These are phyloP conservation scores for Beaufortia kweichowensis DNA, from an alignment of 2,113 vertebrate genomes.

Conservation along the genomic window DNA sequence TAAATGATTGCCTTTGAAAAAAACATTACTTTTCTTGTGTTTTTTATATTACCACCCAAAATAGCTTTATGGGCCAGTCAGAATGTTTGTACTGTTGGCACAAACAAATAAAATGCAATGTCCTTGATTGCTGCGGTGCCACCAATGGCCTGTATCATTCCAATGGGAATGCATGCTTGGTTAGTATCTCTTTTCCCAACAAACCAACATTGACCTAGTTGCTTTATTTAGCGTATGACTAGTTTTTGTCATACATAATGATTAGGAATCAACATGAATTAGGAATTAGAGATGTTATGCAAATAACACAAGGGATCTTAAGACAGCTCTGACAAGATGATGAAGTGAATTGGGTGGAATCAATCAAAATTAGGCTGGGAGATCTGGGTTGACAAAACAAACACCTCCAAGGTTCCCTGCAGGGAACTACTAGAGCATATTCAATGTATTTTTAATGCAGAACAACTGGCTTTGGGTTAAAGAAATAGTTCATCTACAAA, in stretches of 20 bases:
- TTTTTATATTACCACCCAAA: not conserved
- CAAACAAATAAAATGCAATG: not conserved
- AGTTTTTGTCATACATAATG: conserved; percentile 41
- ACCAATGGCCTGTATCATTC: conserved; percentile 1
- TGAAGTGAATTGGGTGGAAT: conserved; percentile 48
- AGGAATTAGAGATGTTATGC: not conserved
- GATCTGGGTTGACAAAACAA: conserved; percentile 50
- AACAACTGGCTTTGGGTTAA: not conserved
- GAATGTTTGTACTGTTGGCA: conserved; percentile 2
- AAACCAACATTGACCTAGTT: conserved; percentile 59
- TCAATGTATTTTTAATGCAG: conserved; percentile 52
- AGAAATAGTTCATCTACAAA: conserved; percentile 5
- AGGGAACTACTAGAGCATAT: conserved; percentile 48
- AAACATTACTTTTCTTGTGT: not conserved
- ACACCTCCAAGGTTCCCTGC: conserved; percentile 36
- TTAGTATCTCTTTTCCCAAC: conserved; percentile 50
- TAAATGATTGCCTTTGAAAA: not conserved
- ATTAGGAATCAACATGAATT: conserved; percentile 6
- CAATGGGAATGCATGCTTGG: conserved; percentile 46
- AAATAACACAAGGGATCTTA: not conserved
- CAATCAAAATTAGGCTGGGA: conserved; percentile 50
- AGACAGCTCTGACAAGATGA: conserved; percentile 48
- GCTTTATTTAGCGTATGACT: conserved; percentile 36
- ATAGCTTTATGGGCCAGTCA: not conserved
- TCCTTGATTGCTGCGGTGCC: not conserved